Evolutionary conservation across 64 coral and sea anemone species (phyloP).

Genomic region (Hydrozoanthus tunicans): DNA sequence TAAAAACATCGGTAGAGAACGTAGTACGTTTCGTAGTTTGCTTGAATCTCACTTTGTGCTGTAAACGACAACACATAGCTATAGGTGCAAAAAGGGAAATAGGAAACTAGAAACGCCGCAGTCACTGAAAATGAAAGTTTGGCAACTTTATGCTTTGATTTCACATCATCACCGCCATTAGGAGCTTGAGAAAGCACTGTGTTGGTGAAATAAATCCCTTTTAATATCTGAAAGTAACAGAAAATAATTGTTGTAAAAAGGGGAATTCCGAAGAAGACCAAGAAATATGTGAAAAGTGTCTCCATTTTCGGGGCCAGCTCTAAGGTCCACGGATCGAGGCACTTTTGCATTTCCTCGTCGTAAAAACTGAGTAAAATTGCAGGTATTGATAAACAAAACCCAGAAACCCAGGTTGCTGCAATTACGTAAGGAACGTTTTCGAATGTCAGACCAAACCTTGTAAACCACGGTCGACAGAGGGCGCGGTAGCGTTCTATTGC

Average conservation of each 20-base stretch:
- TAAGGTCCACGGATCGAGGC: not conserved
- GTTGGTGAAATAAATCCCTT: slow-evolving; percentile 33
- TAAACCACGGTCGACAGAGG: slow-evolving; percentile 19
- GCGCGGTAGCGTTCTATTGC: slow-evolving; percentile 41
- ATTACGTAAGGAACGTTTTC: slow-evolving; percentile 37
- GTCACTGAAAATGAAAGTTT: slow-evolving; percentile 10
- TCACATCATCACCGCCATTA: slow-evolving; percentile 14
- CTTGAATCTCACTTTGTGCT: not conserved
- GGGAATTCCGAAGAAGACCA: slow-evolving; percentile 8
- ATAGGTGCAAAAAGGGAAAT: slow-evolving; percentile 7
- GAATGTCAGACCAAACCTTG: slow-evolving; percentile 10
- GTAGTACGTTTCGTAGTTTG: too few species aligned
- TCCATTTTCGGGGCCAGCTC: not conserved
- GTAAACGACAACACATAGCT: not conserved
- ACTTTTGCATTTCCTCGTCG: slow-evolving; percentile 2
- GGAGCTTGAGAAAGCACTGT: slow-evolving; percentile 23
- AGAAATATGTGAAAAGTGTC: slow-evolving; percentile 11
- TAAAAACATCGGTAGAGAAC: not conserved
- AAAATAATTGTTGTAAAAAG: slow-evolving; percentile 14
- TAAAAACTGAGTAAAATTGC: slow-evolving; percentile 17
- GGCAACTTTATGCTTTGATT: slow-evolving; percentile 33
- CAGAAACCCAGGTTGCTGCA: slow-evolving; percentile 9
- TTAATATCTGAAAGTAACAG: slow-evolving; percentile 44
- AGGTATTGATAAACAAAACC: slow-evolving; percentile 11
- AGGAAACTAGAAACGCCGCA: slow-evolving; percentile 1